These are phyloP conservation scores for Volucella inflata DNA, from an alignment of 2,888 invertebrate species.

Conservation along the genomic window DNA sequence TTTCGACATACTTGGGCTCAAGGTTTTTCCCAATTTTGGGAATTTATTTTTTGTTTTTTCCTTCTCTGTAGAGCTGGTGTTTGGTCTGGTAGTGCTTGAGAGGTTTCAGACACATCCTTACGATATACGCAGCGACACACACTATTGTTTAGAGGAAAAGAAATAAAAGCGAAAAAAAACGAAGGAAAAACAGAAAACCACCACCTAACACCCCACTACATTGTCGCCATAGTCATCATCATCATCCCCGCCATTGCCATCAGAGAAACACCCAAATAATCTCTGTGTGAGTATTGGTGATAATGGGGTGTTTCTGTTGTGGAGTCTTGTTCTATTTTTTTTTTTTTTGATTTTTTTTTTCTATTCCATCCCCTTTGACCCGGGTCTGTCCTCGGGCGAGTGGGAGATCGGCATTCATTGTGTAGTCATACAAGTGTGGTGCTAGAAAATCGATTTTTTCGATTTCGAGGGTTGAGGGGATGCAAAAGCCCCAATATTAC, in stretches of 20 bases:
- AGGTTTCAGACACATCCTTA: constrained; percentile 32
- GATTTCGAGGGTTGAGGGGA: constrained; percentile 12
- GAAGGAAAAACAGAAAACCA: constrained; percentile 9
- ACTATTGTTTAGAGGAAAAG: constrained; percentile 65
- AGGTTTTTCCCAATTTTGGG: background rate
- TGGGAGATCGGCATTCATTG: background rate
- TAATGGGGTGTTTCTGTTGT: constrained; percentile 67
- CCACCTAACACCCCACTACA: constrained; percentile 9
- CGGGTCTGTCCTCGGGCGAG: background rate
- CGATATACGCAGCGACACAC: constrained; percentile 46
- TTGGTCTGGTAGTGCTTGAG: background rate
- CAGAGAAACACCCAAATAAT: constrained; percentile 70
- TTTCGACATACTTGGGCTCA: constrained; percentile 51
- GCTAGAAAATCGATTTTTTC: constrained; percentile 72
- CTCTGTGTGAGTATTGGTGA: constrained; percentile 71
- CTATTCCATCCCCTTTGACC: constrained; percentile 8
- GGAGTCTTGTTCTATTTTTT: constrained; percentile 57
- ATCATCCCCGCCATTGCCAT: constrained; percentile 58
- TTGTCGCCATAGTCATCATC: background rate
- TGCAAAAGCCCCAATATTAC: background rate
- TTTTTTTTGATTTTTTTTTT: constrained; percentile 46
- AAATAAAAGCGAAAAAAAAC: background rate
- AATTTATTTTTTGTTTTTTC: constrained; percentile 14
- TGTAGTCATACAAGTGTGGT: constrained; percentile 33
- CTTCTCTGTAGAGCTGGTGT: background rate